Base-by-base conservation (phyloP, 2,113 vertebrate genomes). In the Empidonax alnorum region DNA sequence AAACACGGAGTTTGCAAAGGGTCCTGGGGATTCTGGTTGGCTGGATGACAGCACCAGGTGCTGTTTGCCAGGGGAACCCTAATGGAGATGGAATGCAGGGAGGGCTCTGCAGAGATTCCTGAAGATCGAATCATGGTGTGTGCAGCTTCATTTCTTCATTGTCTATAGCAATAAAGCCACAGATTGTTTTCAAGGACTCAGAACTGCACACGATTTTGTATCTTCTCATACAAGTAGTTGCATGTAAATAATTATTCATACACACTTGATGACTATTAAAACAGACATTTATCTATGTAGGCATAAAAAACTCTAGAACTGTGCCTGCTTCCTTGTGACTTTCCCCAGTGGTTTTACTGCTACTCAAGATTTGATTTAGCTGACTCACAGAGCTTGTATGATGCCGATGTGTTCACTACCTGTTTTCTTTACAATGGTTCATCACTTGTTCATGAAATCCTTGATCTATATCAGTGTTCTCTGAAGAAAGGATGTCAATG, bases 281-380 rank as follows among this genome's bases (percentile, higher is more conserved):
- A 53, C 20, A 72, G 49, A 62, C 10, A 69, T 19, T 14, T 25
- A 30, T n/a, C 23, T 22, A n/a, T 2, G 2, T 46, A 44, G 35
- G 14, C 7, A 88, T 7, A 74, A 39, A 35, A 22, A 28, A 9
- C 6, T 49, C 28, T 56, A 55, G 33, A 69, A 52, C 13, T n/a
- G 16, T 76, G 20, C 11, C 39, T 50, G 6, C 12, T 71, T 56
- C 47, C 30, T 82, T 4, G 2, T 73, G 63, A 31, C 49, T 53
- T 88, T 80, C 20, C 30, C 42, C 55, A 42, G 47, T 33, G 47
- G 28, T 33, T 84, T 84, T 39, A 58, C 12, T 63, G 66, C 19
- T 91, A 19, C 56, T 71, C 30, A 59, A 67, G 81, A 37, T 84
- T 74, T 58, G 46, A 81, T 87, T 94, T 75, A 84, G 59, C 8